Conservation (phyloP, 2,797 vertebrate genomes). For the Halcyon leucocephala region DNA sequence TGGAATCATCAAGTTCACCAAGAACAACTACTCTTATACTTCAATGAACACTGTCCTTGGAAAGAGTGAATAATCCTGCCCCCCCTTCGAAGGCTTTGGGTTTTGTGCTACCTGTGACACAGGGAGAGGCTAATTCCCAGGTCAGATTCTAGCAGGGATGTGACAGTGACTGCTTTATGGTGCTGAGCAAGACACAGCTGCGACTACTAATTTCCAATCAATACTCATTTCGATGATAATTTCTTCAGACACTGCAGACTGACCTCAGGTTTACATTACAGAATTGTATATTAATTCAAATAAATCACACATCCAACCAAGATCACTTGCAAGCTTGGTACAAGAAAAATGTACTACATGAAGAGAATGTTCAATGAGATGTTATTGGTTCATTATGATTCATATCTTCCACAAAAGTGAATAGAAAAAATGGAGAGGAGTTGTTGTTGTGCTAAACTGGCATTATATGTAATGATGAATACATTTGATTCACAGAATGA, state of each 20-base stretch:
- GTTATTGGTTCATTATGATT: constrained; percentile 47
- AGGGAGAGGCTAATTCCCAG: not conserved
- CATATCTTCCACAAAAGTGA: not conserved
- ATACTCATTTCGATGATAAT: constrained; percentile 10
- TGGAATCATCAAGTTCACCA: not conserved
- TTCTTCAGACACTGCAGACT: constrained; percentile 9
- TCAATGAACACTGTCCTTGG: not conserved
- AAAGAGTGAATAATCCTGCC: not conserved
- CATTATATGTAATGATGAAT: not conserved
- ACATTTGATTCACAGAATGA: not conserved
- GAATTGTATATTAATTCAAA: not conserved
- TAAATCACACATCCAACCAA: not conserved
- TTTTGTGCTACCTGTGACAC: not conserved
- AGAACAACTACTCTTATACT: not conserved
- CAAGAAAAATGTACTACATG: not conserved
- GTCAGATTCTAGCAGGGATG: not conserved
- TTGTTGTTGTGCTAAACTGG: not conserved
- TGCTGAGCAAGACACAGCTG: not conserved
- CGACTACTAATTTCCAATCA: not conserved
- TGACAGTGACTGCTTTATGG: not conserved
- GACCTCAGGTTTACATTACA: constrained; percentile 7
- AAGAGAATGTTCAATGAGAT: constrained; percentile 8
- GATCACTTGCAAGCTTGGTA: not conserved
- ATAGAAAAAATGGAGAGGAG: not conserved
- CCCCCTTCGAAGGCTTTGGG: not conserved